Evolutionary conservation across 2,797 vertebrate genomes (phyloP).

Genomic region (Dallia pectoralis): DNA sequence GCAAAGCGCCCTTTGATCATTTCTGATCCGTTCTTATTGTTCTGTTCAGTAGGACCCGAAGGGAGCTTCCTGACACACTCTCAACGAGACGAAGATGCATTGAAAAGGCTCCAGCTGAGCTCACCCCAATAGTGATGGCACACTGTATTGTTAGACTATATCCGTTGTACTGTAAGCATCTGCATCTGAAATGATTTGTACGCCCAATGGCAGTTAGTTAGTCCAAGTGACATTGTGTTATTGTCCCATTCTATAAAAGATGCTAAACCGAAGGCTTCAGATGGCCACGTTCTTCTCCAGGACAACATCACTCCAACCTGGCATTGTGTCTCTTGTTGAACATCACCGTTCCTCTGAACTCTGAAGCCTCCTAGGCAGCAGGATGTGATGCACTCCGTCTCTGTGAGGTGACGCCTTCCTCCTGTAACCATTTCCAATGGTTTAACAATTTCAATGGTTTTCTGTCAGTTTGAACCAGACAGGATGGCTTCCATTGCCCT

Average conservation of each 20-base stretch:
- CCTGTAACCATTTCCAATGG: too few species aligned
- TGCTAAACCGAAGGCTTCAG: not conserved
- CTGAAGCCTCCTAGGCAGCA: not conserved
- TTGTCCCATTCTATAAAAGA: not conserved
- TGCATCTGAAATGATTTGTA: not conserved
- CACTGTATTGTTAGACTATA: constrained; percentile 1
- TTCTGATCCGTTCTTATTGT: not conserved
- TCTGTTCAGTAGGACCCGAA: not conserved
- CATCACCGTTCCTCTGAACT: not conserved
- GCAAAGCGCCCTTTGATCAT: not conserved
- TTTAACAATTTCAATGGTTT: too few species aligned
- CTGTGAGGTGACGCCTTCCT: too few species aligned
- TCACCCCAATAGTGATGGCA: not conserved
- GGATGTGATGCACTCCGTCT: too few species aligned
- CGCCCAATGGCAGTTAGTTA: not conserved
- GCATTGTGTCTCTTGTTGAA: not conserved
- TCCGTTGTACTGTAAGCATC: not conserved
- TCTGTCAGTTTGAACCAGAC: too few species aligned
- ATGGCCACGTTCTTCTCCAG: not conserved
- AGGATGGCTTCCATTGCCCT: too few species aligned
- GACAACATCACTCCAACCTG: not conserved
- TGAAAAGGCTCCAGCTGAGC: not conserved
- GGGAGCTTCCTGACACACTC: not conserved
- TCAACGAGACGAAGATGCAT: not conserved
- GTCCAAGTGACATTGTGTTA: not conserved